Base-by-base conservation (phyloP, 2,888 invertebrate genomes). In the Andrena bucephala region DNA sequence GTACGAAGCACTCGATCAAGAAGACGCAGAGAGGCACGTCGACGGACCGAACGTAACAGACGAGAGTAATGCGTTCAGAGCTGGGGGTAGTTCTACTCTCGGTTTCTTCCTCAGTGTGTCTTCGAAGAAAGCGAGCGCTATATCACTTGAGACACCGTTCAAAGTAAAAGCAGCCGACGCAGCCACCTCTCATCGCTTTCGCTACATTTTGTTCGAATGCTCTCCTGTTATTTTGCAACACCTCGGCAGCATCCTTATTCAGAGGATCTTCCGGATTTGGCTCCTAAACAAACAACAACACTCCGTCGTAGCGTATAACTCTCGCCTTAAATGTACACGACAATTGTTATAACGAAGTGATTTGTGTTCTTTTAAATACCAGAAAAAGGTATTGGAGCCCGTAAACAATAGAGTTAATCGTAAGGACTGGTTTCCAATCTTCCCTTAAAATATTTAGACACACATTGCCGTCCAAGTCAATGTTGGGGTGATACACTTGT, bases 401-500 rank as follows among this genome's bases (percentile, higher is more conserved):
- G 95, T 99, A 99, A 77, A 99, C 98, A 94, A 99, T 98, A 87
- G 99, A 98, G 94, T 98, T 99, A 91, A 99, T 98, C 80, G 99
- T 99, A 89, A 99, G 96, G 84, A 99, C 99, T 80, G 99, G 99
- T 95, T 99, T 99, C 99, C 99, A 99, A 95, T 99, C 99, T 96
- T 99, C 99, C 92, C 99, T 96, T 91, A 99, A 95, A 93, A 99
- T 99, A 95, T 99, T 99, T 86, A 99, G 96, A 94, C 99, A 99
- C 36, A 99, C 99, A 95, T 99, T 99, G 89, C 99, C 99, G 93
- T 99, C 99, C 91, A 99, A 95, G 95, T 99, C 99, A 94, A 99
- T 99, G 94, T 99, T 99, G 16, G 99, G 99, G 95, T 99, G 99
- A 94, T 99, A 99, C 68, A 99, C 98, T 93, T 97, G 97, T 60